These are phyloP conservation scores for Archaeoteleia sp. DNA, from an alignment of 2,888 invertebrate species.

Conservation along the genomic window DNA sequence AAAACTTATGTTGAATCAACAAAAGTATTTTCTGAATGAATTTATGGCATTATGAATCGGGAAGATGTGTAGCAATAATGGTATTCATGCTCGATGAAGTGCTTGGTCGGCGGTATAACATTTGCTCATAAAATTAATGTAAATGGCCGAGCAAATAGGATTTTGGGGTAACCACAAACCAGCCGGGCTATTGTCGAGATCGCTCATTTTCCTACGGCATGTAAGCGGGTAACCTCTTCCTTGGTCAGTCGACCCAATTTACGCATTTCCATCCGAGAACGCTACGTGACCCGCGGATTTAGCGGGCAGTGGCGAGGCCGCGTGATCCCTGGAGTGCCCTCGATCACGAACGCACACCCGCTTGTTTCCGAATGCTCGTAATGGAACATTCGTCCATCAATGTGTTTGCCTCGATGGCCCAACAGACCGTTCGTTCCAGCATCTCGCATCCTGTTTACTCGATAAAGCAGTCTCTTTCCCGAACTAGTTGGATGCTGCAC, in stretches of 20 bases:
- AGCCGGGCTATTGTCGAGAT: slow-evolving; percentile 45
- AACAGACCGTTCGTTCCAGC: slow-evolving; percentile 3
- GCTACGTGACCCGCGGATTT: not conserved
- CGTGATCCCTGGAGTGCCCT: slow-evolving; percentile 24
- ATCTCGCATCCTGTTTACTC: slow-evolving; percentile 6
- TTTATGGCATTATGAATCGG: too few relatives aligned
- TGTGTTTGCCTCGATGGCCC: slow-evolving; percentile 14
- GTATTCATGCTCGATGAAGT: too few relatives aligned
- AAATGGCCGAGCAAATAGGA: slow-evolving; percentile 44
- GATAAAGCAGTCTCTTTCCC: slow-evolving; percentile 14
- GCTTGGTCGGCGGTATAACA: not conserved
- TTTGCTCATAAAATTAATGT: slow-evolving; percentile 46
- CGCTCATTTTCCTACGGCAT: slow-evolving; percentile 52
- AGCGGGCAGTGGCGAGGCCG: slow-evolving; percentile 13
- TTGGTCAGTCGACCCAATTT: slow-evolving; percentile 48
- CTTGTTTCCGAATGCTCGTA: slow-evolving; percentile 15
- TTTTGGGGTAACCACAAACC: slow-evolving; percentile 46
- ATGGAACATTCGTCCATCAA: slow-evolving; percentile 18
- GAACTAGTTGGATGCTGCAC: too few relatives aligned
- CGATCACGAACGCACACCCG: slow-evolving; percentile 5
- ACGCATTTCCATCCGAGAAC: slow-evolving; percentile 19
- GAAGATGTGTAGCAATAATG: too few relatives aligned
- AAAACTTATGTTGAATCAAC: too few relatives aligned
- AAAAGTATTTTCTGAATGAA: too few relatives aligned
- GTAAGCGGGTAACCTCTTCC: slow-evolving; percentile 49